These are phyloP conservation scores for Pocillopora verrucosa DNA, from an alignment of 64 coral and sea anemone species.

Conservation along the genomic window DNA sequence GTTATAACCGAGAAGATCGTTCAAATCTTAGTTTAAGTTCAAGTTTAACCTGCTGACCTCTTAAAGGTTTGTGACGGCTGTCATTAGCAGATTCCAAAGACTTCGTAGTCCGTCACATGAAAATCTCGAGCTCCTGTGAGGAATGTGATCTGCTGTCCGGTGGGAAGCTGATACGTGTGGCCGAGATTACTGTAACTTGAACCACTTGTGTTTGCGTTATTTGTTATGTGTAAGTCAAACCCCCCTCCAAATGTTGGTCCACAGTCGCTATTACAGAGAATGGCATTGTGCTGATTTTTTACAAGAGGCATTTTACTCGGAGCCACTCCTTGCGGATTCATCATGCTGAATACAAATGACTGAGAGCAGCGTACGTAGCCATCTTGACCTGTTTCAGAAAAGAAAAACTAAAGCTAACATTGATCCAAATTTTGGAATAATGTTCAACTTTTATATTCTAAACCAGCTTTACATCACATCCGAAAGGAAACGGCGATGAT, in stretches of 20 bases:
- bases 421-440: too few relatives aligned
- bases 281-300: background rate
- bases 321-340: constrained; percentile 3
- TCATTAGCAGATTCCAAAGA: constrained; percentile 1
- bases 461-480: too few relatives aligned
- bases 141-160: background rate
- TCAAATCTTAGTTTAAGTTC: too few relatives aligned
- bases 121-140: constrained; percentile 14
- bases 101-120: constrained; percentile 14
- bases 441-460: too few relatives aligned
- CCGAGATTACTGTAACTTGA: constrained; percentile 10
- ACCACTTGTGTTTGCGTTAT: background rate
- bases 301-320: constrained; percentile 12
- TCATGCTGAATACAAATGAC: constrained; percentile 32
- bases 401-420: background rate
- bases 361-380: background rate
- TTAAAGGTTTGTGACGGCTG: background rate
- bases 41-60: background rate
- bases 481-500: too few relatives aligned
- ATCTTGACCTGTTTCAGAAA: background rate
- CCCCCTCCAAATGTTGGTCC: constrained; percentile 40
- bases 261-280: background rate
- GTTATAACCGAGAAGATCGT: too few relatives aligned
- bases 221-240: constrained; percentile 11
- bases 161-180: constrained; percentile 25